phyloP scores from a whole-genome alignment of 2,113 vertebrate species.

The Pomatostomus ruficeps region DNA sequence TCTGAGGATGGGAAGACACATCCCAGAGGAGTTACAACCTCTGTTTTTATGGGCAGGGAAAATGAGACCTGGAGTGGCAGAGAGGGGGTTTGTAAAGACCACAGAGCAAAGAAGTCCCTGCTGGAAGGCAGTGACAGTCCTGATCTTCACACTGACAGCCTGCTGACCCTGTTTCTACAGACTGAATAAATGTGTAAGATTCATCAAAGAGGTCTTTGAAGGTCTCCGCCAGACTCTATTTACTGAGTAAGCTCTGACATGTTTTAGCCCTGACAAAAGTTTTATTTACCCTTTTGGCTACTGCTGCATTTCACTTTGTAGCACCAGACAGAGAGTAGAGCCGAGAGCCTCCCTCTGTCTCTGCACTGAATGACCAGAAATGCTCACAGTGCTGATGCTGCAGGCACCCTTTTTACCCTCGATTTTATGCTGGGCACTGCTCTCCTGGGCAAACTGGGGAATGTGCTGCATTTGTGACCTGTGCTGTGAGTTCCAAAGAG shows the following conservation, averaged over 20 bases:
- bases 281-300: conserved; percentile 32
- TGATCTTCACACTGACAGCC: not conserved
- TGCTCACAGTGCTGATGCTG: conserved; percentile 21
- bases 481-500: not conserved
- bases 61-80: not conserved
- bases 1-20: not conserved
- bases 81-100: not conserved
- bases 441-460: not conserved
- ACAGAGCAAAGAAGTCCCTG: not conserved
- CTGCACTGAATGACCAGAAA: conserved; percentile 11
- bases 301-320: conserved; percentile 38
- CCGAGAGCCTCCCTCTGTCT: not conserved
- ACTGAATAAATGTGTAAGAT: not conserved
- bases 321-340: not conserved
- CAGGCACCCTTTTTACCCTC: not conserved
- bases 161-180: not conserved
- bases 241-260: not conserved
- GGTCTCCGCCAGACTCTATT: not conserved
- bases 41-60: not conserved
- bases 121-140: not conserved
- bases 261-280: not conserved
- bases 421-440: not conserved
- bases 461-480: not conserved
- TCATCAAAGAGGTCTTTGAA: conserved; percentile 5
- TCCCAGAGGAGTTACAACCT: not conserved